Percentiles rank a stretch among this genome's conserved stretches.
These are phyloP conservation scores for Scrobipalpa costella DNA, from an alignment of 2,888 invertebrate genomes.

Conservation along the genomic window DNA sequence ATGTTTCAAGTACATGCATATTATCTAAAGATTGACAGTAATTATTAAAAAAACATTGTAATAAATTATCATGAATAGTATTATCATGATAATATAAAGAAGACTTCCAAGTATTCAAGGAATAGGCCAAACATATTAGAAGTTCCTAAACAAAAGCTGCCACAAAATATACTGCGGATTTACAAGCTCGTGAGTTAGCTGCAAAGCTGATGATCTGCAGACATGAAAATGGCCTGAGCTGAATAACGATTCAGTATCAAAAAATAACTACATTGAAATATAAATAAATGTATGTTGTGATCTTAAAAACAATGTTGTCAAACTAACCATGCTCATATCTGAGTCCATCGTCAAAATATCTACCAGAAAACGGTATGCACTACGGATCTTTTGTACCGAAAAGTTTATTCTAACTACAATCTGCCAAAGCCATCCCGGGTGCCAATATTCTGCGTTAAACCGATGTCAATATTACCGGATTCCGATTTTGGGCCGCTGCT, in stretches of 20 bases:
- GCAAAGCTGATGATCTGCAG: not conserved
- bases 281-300: not conserved
- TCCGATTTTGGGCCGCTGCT: slow-evolving; percentile 58
- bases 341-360: not conserved
- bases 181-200: not conserved
- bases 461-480: slow-evolving; percentile 51
- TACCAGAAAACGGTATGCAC: not conserved
- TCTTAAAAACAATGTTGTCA: not conserved
- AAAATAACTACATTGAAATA: not conserved
- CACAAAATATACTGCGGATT: not conserved
- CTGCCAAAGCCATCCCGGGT: slow-evolving; percentile 52
- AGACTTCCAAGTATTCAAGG: not conserved
- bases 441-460: slow-evolving; percentile 51
- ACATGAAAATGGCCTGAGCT: not conserved
- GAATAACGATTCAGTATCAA: not conserved
- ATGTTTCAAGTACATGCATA: too few relatives aligned
- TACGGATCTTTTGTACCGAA: not conserved
- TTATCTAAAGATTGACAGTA: too few relatives aligned
- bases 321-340: not conserved
- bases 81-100: not conserved
- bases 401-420: slow-evolving; percentile 56
- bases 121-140: not conserved
- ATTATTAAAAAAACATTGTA: too few relatives aligned
- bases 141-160: not conserved
- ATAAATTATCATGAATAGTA: too few relatives aligned